Evolutionary conservation across 2,888 invertebrate genomes (phyloP).

Genomic region (Melanchra persicariae): DNA sequence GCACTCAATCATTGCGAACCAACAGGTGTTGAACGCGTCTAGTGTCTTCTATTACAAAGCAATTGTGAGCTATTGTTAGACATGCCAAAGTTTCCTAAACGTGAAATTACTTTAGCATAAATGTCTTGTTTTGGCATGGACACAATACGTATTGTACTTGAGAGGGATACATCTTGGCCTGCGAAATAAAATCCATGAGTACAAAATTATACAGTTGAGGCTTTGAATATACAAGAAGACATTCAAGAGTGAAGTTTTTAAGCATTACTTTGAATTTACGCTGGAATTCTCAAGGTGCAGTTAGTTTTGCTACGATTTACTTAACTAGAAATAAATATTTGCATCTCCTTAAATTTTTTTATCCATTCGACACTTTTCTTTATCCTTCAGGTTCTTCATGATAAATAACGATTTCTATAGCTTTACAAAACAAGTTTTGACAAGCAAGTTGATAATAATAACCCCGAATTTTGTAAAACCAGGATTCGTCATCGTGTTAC

Average conservation of each 20-base stretch:
- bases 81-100: conserved; percentile 18
- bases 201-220: not conserved
- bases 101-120: conserved; percentile 5
- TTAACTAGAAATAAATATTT: no score
- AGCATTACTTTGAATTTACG: no score
- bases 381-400: not conserved
- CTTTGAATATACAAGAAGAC: not conserved
- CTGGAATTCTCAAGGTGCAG: no score
- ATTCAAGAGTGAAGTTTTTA: not conserved
- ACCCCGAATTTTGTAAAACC: not conserved
- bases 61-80: conserved; percentile 10
- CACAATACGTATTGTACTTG: conserved; percentile 17
- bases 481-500: not conserved
- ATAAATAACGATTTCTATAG: not conserved
- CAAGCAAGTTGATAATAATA: not conserved
- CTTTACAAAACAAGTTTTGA: not conserved
- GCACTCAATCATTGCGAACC: conserved; percentile 6
- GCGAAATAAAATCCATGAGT: not conserved
- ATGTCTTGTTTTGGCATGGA: conserved; percentile 11
- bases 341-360: not conserved
- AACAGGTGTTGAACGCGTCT: conserved; percentile 10
- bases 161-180: not conserved
- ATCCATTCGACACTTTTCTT: not conserved
- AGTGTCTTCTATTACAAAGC: conserved; percentile 8
- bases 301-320: no score